phyloP scores from a whole-genome alignment of 2,888 invertebrate genomes.

The Julus scanicus region DNA sequence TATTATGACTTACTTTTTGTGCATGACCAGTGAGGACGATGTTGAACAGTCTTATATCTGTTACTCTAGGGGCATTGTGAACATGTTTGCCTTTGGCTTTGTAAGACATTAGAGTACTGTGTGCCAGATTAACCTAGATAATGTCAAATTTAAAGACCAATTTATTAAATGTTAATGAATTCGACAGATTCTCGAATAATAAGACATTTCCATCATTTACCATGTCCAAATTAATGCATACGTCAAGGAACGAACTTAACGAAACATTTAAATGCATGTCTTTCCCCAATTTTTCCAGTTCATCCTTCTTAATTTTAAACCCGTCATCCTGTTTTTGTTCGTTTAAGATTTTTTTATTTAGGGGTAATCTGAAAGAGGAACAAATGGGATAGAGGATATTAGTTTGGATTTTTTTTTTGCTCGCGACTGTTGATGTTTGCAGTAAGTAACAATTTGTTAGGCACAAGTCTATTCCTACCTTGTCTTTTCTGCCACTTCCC shows the following conservation, averaged over 20 bases:
- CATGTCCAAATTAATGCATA: constrained; percentile 54
- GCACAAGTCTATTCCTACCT: neutral
- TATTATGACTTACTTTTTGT: constrained; percentile 36
- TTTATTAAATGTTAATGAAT: too few relatives aligned
- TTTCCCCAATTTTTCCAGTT: constrained; percentile 1
- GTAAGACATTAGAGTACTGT: constrained; percentile 44
- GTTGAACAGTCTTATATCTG: constrained; percentile 48
- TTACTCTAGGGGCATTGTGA: neutral
- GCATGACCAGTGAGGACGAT: constrained; percentile 41
- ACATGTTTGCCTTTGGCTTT: neutral
- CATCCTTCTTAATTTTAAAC: constrained; percentile 41
- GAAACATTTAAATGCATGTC: constrained; percentile 11
- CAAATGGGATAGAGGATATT: neutral
- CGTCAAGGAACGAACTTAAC: constrained; percentile 52
- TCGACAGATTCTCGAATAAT: neutral
- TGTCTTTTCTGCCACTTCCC: neutral
- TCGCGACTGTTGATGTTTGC: neutral
- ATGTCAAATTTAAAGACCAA: neutral
- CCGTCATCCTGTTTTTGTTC: neutral
- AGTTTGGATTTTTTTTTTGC: neutral
- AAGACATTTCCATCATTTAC: neutral
- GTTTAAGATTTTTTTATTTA: neutral
- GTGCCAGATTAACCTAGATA: constrained; percentile 49
- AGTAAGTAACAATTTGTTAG: neutral
- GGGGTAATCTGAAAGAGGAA: neutral